Evolutionary conservation across 2,888 invertebrate species (phyloP).

Genomic region (Eupeodes latifasciatus): DNA sequence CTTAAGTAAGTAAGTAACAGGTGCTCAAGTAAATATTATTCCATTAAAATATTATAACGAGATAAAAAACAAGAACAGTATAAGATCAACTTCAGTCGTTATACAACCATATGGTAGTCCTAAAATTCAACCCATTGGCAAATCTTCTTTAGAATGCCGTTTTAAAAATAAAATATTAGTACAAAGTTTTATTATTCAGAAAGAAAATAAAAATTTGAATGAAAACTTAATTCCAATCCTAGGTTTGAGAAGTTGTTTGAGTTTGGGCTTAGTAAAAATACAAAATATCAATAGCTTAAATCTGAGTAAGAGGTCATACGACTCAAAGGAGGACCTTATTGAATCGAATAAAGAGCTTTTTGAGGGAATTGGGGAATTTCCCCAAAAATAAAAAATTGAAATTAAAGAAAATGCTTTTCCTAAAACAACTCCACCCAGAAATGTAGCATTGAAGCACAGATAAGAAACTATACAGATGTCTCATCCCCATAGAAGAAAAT

Average conservation of each 20-base stretch:
- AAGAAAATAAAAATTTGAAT: background rate
- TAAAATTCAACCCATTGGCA: slow-evolving; percentile 7
- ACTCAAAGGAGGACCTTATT: background rate
- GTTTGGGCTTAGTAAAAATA: slow-evolving; percentile 2
- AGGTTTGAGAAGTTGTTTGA: slow-evolving; percentile 2
- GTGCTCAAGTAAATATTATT: background rate
- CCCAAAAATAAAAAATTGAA: slow-evolving; percentile 6
- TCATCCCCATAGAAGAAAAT: no score
- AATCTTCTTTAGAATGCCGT: background rate
- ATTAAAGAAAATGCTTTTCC: no score
- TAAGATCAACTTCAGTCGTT: slow-evolving; percentile 1
- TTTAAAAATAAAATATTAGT: slow-evolving; percentile 4
- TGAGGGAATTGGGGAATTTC: background rate
- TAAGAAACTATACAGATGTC: no score
- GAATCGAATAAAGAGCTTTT: background rate
- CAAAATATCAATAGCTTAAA: background rate
- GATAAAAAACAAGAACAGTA: slow-evolving; percentile 5
- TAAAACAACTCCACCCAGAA: slow-evolving; percentile 23
- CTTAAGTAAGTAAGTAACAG: no score
- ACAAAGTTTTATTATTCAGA: background rate
- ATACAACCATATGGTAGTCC: slow-evolving; percentile 25
- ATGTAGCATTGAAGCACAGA: slow-evolving; percentile 76
- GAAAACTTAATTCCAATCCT: background rate
- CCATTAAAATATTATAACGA: slow-evolving; percentile 1
- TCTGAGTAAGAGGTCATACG: background rate